Conservation (phyloP, 2,797 vertebrate species). For the Mormyrus hasselquistii region DNA sequence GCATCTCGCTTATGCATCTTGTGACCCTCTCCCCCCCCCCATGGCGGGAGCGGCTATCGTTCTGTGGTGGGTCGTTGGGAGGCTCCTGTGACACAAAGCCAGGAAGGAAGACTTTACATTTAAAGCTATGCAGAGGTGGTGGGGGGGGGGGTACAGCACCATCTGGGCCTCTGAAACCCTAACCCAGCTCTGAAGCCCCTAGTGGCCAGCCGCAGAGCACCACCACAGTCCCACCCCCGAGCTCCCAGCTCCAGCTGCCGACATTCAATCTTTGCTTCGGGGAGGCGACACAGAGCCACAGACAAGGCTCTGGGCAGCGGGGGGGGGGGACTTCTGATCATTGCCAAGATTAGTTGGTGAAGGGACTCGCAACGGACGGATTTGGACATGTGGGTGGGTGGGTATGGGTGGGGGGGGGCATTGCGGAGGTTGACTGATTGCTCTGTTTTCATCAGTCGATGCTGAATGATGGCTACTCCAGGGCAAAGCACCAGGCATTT, state of each 20-base stretch:
- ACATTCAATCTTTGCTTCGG: constrained; percentile 19
- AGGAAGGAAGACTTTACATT: constrained; percentile 35
- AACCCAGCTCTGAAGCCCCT: constrained; percentile 18
- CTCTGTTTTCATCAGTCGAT: background rate
- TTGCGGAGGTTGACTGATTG: constrained; percentile 43
- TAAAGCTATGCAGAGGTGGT: constrained; percentile 25
- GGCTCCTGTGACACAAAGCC: background rate
- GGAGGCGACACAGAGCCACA: background rate
- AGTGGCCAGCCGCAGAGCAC: constrained; percentile 15
- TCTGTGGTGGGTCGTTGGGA: background rate
- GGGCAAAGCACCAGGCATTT: background rate
- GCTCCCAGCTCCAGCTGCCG: constrained; percentile 21
- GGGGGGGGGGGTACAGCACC: background rate
- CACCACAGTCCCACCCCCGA: constrained; percentile 22
- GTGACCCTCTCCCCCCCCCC: background rate
- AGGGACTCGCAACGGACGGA: constrained; percentile 44
- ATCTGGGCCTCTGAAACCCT: constrained; percentile 17
- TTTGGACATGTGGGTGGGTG: background rate
- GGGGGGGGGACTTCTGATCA: background rate
- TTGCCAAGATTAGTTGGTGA: constrained; percentile 23
- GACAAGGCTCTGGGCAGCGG: background rate
- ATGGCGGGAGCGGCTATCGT: constrained; percentile 19
- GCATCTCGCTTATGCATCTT: background rate
- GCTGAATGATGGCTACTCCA: background rate
- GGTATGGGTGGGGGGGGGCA: constrained; percentile 27